Evolutionary conservation across 2,797 vertebrate species (phyloP).

Genomic region (Notolabrus celidotus): DNA sequence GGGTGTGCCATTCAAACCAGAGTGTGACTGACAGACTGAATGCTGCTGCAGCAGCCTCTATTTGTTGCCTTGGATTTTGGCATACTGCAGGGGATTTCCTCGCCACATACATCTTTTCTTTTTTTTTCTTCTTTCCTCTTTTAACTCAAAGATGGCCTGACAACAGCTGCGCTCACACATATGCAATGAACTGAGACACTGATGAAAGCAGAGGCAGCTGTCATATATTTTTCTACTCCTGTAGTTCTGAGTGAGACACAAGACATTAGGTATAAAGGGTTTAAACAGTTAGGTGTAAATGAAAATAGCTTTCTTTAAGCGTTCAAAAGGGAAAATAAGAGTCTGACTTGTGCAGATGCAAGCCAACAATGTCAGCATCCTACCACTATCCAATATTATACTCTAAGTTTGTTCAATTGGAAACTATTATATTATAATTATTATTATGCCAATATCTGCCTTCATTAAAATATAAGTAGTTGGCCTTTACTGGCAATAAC

Average conservation of each 20-base stretch:
- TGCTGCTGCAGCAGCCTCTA: slow-evolving; percentile 70
- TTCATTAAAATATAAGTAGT: not conserved
- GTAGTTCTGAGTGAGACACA: slow-evolving; percentile 16
- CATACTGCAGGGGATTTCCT: slow-evolving; percentile 88
- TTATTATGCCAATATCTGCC: not conserved
- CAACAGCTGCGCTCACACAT: slow-evolving; percentile 82
- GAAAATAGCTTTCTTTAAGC: not conserved
- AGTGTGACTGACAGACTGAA: slow-evolving; percentile 41
- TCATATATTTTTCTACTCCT: slow-evolving; percentile 27
- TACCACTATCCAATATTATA: not conserved
- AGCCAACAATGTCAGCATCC: not conserved
- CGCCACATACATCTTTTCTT: slow-evolving; percentile 77
- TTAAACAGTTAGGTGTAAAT: not conserved
- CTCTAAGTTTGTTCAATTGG: not conserved
- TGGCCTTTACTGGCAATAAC: not conserved
- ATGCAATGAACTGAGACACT: slow-evolving; percentile 70
- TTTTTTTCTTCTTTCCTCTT: slow-evolving; percentile 86
- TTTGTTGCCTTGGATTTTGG: slow-evolving; percentile 81
- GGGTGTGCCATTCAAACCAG: slow-evolving; percentile 69
- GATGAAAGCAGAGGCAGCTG: slow-evolving; percentile 55
- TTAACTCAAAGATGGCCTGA: slow-evolving; percentile 84
- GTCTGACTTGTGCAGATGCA: not conserved
- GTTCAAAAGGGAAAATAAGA: not conserved
- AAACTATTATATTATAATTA: not conserved
- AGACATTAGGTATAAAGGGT: not conserved